Evolutionary conservation across 2,797 vertebrate species (phyloP).

Genomic region (Sciaenops ocellatus): DNA sequence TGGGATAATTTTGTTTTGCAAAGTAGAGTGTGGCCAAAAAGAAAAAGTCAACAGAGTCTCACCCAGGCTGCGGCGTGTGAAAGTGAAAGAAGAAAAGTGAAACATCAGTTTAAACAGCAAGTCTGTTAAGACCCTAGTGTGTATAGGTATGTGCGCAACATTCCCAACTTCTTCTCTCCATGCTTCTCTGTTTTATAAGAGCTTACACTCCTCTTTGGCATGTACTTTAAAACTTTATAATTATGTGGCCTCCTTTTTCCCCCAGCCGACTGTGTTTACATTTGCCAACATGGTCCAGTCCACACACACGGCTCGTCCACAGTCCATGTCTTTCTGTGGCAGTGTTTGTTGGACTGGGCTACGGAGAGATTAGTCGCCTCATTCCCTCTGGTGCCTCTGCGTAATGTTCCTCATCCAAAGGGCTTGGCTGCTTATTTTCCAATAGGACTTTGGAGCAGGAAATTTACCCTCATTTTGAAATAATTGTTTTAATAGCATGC

Average conservation of each 20-base stretch:
- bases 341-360: constrained; percentile 67
- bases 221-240: constrained; percentile 79
- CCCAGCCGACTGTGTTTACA: constrained; percentile 72
- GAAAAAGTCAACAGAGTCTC: constrained; percentile 65
- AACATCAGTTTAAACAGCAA: constrained; percentile 63
- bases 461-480: constrained; percentile 40
- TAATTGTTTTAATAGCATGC: too few relatives aligned
- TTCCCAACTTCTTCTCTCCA: constrained; percentile 37
- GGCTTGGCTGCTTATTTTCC: constrained; percentile 47
- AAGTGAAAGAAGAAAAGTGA: constrained; percentile 22
- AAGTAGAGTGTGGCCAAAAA: constrained; percentile 55
- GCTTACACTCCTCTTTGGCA: constrained; percentile 62
- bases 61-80: constrained; percentile 57
- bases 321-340: constrained; percentile 64
- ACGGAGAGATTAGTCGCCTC: constrained; percentile 76
- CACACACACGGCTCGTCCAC: constrained; percentile 52
- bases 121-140: constrained; percentile 42
- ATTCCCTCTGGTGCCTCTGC: constrained; percentile 62
- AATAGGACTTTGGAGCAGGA: constrained; percentile 10
- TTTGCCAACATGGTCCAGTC: constrained; percentile 68
- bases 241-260: constrained; percentile 59
- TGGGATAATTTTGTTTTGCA: constrained; percentile 69
- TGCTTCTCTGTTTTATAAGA: constrained; percentile 69
- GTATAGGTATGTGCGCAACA: constrained; percentile 45
- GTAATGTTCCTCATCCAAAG: constrained; percentile 55